Evolutionary conservation across 2,888 invertebrate species (phyloP).

Genomic region (Calephelis perditalis): DNA sequence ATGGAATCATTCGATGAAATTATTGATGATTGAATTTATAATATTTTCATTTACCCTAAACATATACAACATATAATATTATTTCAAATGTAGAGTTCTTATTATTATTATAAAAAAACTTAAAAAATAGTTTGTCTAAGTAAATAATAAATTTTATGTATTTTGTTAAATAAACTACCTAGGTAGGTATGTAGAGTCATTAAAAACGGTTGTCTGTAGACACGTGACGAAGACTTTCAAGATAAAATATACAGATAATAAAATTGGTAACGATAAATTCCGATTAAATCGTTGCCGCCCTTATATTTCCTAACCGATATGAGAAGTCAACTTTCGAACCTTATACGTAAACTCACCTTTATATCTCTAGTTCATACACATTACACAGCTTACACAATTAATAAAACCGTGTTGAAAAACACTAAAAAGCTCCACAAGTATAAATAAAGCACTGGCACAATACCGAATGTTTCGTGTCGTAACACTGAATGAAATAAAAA

Average conservation of each 20-base stretch:
- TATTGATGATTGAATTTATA: no score
- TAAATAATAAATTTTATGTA: not conserved
- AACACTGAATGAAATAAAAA: slow-evolving; percentile 49
- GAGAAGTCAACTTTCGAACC: slow-evolving; percentile 38
- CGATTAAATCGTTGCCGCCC: slow-evolving; percentile 14
- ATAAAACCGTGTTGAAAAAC: slow-evolving; percentile 37
- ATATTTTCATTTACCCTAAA: no score
- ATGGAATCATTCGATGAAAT: no score
- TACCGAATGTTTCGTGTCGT: slow-evolving; percentile 42
- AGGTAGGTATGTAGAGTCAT: not conserved
- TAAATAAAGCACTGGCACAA: slow-evolving; percentile 49
- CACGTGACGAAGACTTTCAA: not conserved
- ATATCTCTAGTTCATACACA: slow-evolving; percentile 45
- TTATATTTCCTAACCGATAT: slow-evolving; percentile 26
- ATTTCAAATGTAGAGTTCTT: no score
- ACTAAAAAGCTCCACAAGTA: slow-evolving; percentile 39
- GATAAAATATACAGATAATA: not conserved
- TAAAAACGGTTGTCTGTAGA: not conserved
- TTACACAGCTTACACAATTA: slow-evolving; percentile 41
- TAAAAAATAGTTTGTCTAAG: no score
- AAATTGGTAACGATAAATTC: slow-evolving; percentile 4
- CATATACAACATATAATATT: no score
- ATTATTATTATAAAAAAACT: no score
- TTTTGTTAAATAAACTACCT: not conserved
- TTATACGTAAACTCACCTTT: slow-evolving; percentile 47